These are phyloP conservation scores for Netelia melanura DNA, from an alignment of 2,888 invertebrate genomes.

Conservation along the genomic window DNA sequence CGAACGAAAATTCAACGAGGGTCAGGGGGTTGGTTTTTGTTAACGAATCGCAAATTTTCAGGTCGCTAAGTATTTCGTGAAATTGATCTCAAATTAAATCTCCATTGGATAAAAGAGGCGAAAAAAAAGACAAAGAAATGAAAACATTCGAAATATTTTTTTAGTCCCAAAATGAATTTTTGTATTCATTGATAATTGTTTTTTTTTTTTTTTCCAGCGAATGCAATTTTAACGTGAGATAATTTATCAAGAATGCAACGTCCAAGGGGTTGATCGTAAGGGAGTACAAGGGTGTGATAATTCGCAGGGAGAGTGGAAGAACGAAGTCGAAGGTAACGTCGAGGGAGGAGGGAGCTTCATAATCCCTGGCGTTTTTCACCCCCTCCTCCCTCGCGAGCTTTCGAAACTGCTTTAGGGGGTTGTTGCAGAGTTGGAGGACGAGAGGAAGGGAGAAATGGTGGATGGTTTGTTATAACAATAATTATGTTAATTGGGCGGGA, in stretches of 20 bases:
- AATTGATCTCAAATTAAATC: neutral
- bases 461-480: slow-evolving; percentile 69
- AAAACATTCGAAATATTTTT: slow-evolving; percentile 15
- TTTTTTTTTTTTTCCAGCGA: neutral
- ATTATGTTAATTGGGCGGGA: slow-evolving; percentile 69
- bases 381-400: neutral
- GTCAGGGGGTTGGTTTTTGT: neutral
- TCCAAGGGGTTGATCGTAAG: slow-evolving; percentile 37
- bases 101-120: neutral
- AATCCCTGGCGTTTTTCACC: neutral
- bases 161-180: neutral
- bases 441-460: slow-evolving; percentile 2
- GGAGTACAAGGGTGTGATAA: slow-evolving; percentile 52
- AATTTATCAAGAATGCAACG: neutral
- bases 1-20: slow-evolving; percentile 68
- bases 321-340: slow-evolving; percentile 12
- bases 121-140: neutral
- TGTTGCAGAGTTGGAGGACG: slow-evolving; percentile 15
- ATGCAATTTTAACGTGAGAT: neutral
- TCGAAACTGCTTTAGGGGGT: slow-evolving; percentile 15
- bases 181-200: neutral
- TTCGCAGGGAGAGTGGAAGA: slow-evolving; percentile 40
- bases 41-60: neutral
- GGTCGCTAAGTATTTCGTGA: neutral
- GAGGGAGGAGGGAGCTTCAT: slow-evolving; percentile 25